Evolutionary conservation across 2,113 vertebrate genomes (phyloP).

Genomic region (Passer montanus): DNA sequence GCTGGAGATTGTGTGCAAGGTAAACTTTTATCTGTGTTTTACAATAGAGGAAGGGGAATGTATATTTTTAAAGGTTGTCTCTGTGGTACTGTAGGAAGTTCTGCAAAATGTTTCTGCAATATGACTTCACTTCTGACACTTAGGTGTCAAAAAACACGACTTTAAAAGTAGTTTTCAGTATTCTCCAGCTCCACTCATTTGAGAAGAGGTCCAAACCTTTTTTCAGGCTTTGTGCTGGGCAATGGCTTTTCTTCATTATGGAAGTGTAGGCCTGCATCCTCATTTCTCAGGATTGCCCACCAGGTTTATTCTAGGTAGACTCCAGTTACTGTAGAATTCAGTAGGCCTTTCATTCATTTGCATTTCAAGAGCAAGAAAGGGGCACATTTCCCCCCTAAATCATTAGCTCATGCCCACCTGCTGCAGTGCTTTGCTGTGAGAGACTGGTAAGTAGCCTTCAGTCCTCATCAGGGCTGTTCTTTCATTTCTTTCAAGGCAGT

Average conservation of each 20-base stretch:
- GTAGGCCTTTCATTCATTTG: not conserved
- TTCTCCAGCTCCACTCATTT: not conserved
- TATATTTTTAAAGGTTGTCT: not conserved
- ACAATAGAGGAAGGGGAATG: not conserved
- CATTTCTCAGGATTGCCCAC: not conserved
- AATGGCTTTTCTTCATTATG: not conserved
- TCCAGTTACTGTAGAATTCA: not conserved
- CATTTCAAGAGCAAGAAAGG: not conserved
- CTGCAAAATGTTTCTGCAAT: not conserved
- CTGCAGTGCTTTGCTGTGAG: not conserved
- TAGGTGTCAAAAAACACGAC: not conserved
- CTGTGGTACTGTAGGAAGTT: not conserved
- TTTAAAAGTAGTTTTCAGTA: not conserved
- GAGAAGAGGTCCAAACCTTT: not conserved
- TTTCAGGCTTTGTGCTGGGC: not conserved
- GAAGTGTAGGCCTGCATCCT: not conserved
- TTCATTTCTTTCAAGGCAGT: not conserved
- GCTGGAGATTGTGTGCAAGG: constrained; percentile 91
- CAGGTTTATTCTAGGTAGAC: not conserved
- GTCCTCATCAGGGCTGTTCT: not conserved
- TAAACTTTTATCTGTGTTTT: constrained; percentile 56
- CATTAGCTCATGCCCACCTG: not conserved
- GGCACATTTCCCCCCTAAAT: rapidly evolving
- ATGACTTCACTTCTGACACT: not conserved
- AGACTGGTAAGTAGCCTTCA: not conserved